Percentiles rank a stretch among this genome's conserved stretches.
phyloP scores from a whole-genome alignment of 2,888 invertebrate genomes.

The Mactromeris polynyma region DNA sequence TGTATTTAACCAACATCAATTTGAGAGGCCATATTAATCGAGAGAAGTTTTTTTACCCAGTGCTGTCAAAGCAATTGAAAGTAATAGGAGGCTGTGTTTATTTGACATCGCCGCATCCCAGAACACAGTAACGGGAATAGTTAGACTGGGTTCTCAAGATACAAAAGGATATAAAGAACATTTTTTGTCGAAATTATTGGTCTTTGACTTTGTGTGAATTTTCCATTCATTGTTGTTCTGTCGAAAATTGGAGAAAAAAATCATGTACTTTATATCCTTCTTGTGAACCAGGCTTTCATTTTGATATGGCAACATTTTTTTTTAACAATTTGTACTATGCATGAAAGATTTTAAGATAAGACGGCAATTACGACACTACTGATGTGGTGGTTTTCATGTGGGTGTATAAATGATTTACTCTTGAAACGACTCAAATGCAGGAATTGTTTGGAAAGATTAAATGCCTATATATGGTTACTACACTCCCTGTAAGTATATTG shows the following conservation, averaged over 20 bases:
- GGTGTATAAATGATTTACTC: background rate
- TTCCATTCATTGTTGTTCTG: background rate
- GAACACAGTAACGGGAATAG: background rate
- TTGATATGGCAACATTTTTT: background rate
- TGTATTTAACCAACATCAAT: background rate
- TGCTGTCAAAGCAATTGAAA: conserved; percentile 24
- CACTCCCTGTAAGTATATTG: too few species aligned
- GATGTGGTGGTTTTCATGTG: background rate
- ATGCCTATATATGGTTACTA: too few species aligned
- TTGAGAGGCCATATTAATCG: background rate
- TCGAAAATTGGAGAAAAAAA: background rate
- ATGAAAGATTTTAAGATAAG: too few species aligned
- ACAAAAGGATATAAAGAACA: background rate
- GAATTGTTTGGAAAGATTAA: background rate
- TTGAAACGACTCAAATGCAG: background rate
- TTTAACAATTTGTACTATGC: background rate
- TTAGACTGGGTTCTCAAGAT: background rate
- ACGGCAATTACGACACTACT: too few species aligned
- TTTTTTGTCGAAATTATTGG: conserved; percentile 6
- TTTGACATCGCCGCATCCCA: background rate
- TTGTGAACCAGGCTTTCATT: background rate
- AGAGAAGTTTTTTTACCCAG: background rate
- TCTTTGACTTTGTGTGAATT: conserved; percentile 9
- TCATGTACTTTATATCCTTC: background rate
- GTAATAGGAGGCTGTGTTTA: background rate